These are phyloP conservation scores for Itoplectis maculator DNA, from an alignment of 2,888 invertebrate genomes.

Conservation along the genomic window DNA sequence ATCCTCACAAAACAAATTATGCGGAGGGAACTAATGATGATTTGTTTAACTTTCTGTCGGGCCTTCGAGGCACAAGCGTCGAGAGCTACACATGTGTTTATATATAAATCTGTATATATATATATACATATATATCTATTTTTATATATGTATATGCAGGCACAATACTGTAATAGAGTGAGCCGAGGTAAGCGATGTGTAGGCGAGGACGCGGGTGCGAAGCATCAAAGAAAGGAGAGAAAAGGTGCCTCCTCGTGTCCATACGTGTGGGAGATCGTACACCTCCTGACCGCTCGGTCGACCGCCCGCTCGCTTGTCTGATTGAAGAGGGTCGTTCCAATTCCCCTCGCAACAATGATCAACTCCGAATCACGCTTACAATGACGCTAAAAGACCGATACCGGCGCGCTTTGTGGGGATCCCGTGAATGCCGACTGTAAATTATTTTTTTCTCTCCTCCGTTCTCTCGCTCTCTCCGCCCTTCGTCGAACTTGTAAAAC, in stretches of 20 bases:
- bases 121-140: too few species aligned
- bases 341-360: slow-evolving; percentile 67
- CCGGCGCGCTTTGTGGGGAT: slow-evolving; percentile 42
- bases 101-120: neutral
- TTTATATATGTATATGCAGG: slow-evolving; percentile 19
- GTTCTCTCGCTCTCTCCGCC: neutral
- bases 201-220: slow-evolving; percentile 61
- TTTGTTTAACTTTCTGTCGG: slow-evolving; percentile 73
- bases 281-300: slow-evolving; percentile 21
- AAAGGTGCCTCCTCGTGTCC: slow-evolving; percentile 55
- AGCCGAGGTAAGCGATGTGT: slow-evolving; percentile 32
- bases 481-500: neutral
- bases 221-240: slow-evolving; percentile 61
- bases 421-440: slow-evolving; percentile 39
- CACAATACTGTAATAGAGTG: slow-evolving; percentile 52
- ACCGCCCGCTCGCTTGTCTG: slow-evolving; percentile 61
- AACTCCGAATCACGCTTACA: slow-evolving; percentile 67
- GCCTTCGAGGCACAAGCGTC: slow-evolving; percentile 63
- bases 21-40: slow-evolving; percentile 73
- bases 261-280: slow-evolving; percentile 48
- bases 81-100: neutral
- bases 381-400: slow-evolving; percentile 64
- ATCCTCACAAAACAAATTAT: slow-evolving; percentile 73
- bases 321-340: slow-evolving; percentile 71
- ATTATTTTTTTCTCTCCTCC: slow-evolving; percentile 34